Percentiles rank a stretch among this genome's conserved stretches.
phyloP scores from a whole-genome alignment of 1,140 invertebrate genomes.

The Polypedilum pembai region DNA sequence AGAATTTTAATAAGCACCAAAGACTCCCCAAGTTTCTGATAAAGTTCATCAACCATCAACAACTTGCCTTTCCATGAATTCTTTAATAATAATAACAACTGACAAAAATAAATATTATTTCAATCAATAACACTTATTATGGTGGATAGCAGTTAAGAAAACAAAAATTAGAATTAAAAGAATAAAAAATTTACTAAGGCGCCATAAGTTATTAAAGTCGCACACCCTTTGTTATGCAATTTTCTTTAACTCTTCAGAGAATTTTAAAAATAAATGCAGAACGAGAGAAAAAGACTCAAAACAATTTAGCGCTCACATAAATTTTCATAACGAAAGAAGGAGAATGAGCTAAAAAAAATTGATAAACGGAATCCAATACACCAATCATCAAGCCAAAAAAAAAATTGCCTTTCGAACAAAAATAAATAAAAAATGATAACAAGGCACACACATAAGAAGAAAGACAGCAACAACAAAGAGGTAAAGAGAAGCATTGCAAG shows the following conservation, averaged over 20 bases:
- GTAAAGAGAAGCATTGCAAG: not conserved
- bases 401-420: conserved; percentile 3
- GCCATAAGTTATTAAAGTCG: no score
- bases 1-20: conserved; percentile 7
- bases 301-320: conserved; percentile 12
- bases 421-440: conserved; percentile 20
- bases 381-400: not conserved
- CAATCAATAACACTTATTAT: not conserved
- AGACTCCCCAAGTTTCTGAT: not conserved
- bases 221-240: no score
- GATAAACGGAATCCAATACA: conserved; percentile 6
- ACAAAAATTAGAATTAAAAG: no score
- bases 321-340: not conserved
- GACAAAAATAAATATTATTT: not conserved
- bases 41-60: not conserved
- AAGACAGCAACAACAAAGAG: not conserved
- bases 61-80: conserved; percentile 9
- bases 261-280: not conserved
- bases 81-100: not conserved
- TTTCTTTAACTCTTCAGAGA: no score
- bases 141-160: no score
- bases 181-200: no score
- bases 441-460: conserved; percentile 15
- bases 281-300: not conserved
- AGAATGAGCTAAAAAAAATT: not conserved